Evolutionary conservation across 2,113 vertebrate genomes (phyloP).

Genomic region (Myotis davidii): DNA sequence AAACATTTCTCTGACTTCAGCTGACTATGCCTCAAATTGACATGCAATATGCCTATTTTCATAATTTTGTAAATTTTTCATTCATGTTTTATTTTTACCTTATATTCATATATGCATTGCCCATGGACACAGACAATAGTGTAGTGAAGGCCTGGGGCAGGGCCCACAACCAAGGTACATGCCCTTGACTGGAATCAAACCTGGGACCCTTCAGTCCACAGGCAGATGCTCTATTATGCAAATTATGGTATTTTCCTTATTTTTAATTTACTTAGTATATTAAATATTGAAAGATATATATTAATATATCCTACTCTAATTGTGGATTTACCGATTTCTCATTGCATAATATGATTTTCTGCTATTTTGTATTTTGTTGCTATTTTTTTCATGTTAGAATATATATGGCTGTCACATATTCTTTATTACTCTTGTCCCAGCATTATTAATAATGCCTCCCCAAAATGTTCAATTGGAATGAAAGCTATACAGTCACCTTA

Average conservation of each 20-base stretch:
- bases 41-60: background rate
- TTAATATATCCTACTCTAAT: background rate
- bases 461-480: background rate
- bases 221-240: background rate
- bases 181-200: no score
- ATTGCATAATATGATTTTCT: background rate
- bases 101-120: no score
- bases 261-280: background rate
- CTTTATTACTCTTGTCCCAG: background rate
- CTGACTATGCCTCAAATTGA: background rate
- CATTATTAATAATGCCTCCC: background rate
- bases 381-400: conserved; percentile 41
- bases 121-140: no score
- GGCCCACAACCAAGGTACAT: no score
- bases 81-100: background rate
- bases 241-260: background rate
- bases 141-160: no score
- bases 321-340: background rate
- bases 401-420: background rate
- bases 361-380: background rate
- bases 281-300: background rate
- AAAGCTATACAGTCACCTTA: background rate
- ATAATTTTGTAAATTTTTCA: background rate
- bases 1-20: background rate
- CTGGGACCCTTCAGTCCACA: no score